Evolutionary conservation across 2,888 invertebrate genomes (phyloP), one percentile per base, ranked within the genome.

Genomic region (Pegoplata infirma): DNA sequence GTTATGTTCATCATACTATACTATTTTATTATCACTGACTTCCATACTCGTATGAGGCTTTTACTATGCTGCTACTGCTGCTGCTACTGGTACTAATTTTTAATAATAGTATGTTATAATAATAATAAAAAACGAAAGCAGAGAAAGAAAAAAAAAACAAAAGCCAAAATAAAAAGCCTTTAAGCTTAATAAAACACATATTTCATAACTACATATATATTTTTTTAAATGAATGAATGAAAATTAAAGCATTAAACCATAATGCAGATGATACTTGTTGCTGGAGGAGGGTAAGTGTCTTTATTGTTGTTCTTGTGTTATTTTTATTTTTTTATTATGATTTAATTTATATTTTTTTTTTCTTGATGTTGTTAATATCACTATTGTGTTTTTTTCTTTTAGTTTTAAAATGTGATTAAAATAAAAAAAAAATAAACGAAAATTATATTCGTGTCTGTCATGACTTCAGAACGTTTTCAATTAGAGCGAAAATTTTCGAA

Each of bases 231-330:
- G 58, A 77, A 73, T 68, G 63, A 53, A 66, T 59, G 58, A 66
- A 67, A 71, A 71, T n/a, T 69, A 19, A 76, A 47, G 63, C 59
- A 74, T 77, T 71, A 64, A 78, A 74, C 82, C 84, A 85, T 82
- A 72, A 89, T 89, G 89, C 89, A 89, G 89, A 89, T 89, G 89
- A 89, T 89, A 86, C 88, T 89, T 86, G 89, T 89, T 84, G 89
- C 89, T 82, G 89, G 89, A 86, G 89, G 89, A 86, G 89, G 89
- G 89, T 89, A 88, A 89, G 89, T 89, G 61, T 75, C 67, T 68
- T 61, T 55, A 32, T 59, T 40, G 21, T 32, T 16, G 25, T 71
- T 61, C 76, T 44, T 55, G 58, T 59, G 25, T 51, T 25, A 21
- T 63, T 63, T 32, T 56, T 19, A 36, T 46, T 16, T 28, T n/a